Conservation (phyloP, 2,888 invertebrate species). For the Orthosia cruda region DNA sequence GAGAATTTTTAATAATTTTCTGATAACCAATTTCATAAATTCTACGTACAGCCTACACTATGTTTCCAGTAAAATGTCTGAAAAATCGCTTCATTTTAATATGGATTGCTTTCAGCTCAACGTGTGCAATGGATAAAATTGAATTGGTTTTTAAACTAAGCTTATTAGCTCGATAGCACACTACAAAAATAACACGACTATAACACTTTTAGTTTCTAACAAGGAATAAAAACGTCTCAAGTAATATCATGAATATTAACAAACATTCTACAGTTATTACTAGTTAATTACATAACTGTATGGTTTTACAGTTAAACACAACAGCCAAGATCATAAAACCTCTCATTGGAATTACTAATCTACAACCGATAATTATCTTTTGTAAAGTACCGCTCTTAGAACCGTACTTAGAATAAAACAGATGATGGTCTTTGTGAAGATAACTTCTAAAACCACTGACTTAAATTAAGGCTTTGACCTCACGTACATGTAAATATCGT, state of each 20-base stretch:
- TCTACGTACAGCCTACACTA: too few relatives aligned
- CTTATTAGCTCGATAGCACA: not conserved
- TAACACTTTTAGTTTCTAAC: constrained; percentile 30
- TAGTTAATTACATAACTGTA: constrained; percentile 58
- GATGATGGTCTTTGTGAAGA: not conserved
- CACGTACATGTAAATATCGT: not conserved
- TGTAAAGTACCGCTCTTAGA: constrained; percentile 7
- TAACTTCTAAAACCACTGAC: too few relatives aligned
- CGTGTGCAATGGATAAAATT: not conserved
- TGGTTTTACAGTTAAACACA: constrained; percentile 34
- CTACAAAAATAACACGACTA: constrained; percentile 2
- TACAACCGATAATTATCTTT: constrained; percentile 9
- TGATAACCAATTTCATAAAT: too few relatives aligned
- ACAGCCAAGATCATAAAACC: constrained; percentile 31
- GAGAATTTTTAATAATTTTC: not conserved
- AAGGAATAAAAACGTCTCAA: not conserved
- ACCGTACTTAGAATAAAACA: not conserved
- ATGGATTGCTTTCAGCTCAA: too few relatives aligned
- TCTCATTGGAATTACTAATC: constrained; percentile 47
- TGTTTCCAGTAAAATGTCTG: too few relatives aligned
- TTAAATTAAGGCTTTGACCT: too few relatives aligned
- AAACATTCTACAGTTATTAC: constrained; percentile 25
- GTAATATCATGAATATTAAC: constrained; percentile 48
- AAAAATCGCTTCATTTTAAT: too few relatives aligned
- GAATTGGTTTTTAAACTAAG: not conserved